Base-by-base conservation (phyloP, 2,113 vertebrate genomes). In the Erythrocebus patas region DNA sequence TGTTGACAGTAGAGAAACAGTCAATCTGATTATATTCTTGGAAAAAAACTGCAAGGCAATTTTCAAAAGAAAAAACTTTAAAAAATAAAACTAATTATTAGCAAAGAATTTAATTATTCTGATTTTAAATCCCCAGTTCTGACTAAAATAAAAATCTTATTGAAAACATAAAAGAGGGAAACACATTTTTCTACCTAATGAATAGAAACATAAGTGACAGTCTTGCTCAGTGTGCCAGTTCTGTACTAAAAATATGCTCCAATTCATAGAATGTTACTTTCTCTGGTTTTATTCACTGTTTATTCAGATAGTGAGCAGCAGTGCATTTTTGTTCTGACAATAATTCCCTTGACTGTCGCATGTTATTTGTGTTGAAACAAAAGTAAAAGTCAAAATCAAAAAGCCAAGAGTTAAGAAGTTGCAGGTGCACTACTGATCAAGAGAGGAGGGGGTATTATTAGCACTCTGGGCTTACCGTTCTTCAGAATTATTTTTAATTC, bases 61-160 rank as follows among this genome's bases (percentile, higher is more conserved):
- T 97, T 97, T 88, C 52, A 93, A 82, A 96, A 97, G 96, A 95
- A 97, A 96, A 96, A 81, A 87, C 75, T 86, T 95, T 48, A 75
- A 13, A 96, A 98, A 97, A 91, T 89, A 87, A 95, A 97, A 52
- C 6, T 98, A 98, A 98, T 95, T 94, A 96, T 96, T 83, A 97
- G n/a, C 66, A 96, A 97, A 97, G 57, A 89, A 90, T 89, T 96
- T 92, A 98, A 97, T 97, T 98, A 95, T 96, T 96, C 55, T 68
- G 79, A 86, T 97, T 97, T 97, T 85, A 73, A 57, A 92, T 6
- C 88, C 12, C 4, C 1, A 25, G 0, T 83, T 86, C 68, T 79
- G 38, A 80, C 18, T 94, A 45, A 89, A 93, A 93, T 96, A 91
- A 17, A n/a, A 2, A 1, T n/a, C 0, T 70, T 18, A 89, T 30